Conservation (phyloP, 2,888 invertebrate species). For the Nemotelus pantherinus region DNA sequence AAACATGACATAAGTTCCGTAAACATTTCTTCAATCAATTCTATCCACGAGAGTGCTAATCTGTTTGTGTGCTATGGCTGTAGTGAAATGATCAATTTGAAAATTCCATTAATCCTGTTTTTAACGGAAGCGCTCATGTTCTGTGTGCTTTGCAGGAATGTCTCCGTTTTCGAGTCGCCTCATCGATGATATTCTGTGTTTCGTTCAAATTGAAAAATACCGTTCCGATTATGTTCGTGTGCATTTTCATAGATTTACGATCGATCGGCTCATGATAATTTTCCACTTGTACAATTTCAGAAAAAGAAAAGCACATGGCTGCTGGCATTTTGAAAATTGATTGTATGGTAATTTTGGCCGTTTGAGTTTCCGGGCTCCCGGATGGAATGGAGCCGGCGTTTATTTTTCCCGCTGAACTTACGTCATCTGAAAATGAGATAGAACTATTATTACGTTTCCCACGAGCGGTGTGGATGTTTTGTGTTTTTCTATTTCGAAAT, state of each 20-base stretch:
- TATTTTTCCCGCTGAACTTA: constrained; percentile 41
- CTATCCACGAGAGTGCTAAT: not conserved
- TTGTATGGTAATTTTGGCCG: constrained; percentile 7
- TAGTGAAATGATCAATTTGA: no score
- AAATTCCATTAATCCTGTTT: not conserved
- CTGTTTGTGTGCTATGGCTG: no score
- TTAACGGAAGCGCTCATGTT: constrained; percentile 8
- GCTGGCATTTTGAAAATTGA: constrained; percentile 4
- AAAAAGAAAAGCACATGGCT: constrained; percentile 28
- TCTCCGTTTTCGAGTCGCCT: not conserved
- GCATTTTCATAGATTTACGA: not conserved
- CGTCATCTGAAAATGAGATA: constrained; percentile 38
- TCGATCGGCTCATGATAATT: not conserved
- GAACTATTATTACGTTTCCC: no score
- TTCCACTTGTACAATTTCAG: constrained; percentile 10
- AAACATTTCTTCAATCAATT: constrained; percentile 1
- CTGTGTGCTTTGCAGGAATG: constrained; percentile 31
- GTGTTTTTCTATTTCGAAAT: no score
- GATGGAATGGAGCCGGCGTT: constrained; percentile 28
- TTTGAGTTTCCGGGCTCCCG: constrained; percentile 23
- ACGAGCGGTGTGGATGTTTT: no score
- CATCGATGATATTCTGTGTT: no score
- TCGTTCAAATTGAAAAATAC: no score
- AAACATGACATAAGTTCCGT: constrained; percentile 37
- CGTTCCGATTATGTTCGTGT: no score